Evolutionary conservation across 2,888 invertebrate species (phyloP), one percentile per base, ranked within the genome.

Genomic region (Nomada fucata): DNA sequence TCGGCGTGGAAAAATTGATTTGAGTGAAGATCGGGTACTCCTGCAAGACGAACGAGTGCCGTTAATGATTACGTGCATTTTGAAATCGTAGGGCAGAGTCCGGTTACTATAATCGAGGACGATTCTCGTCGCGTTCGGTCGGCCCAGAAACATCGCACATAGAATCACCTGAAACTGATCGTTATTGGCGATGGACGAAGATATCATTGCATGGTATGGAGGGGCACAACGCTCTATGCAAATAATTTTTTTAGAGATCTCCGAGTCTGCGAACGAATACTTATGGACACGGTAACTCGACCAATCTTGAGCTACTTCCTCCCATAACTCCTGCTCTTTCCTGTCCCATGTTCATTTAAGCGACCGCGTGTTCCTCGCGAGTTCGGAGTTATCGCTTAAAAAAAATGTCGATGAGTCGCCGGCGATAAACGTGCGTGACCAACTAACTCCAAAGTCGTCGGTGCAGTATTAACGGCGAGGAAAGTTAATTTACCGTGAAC

Each of bases 1-100:
- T 97, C 2, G 96, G 95, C 0, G 96, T 96, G 5, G 95, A 94
- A 91, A 98, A 97, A 72, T 95, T 94, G 1, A 98, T 94, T 83
- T 96, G 96, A 85, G 96, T 95, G 90, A 97, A 96, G 63, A 97
- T 96, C 36, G 95, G 94, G 76, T 84, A 67, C 0, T 95, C 95
- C 5, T 97, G 97, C 2, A 36, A 59, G 18, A 61, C 10, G 2
- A 11, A 59, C 2, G 18, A 2, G 5, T 57, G 5, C 10, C 20
- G 4, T 44, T 36, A n/a, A 42, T 42, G 42, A 11, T 18, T n/a
- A n/a, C 7, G 7, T 20, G n/a, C 10, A 2, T 53, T 20, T 1
- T 4, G 15, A 47, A 47, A 13, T 47, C 13, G 1, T 13, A 13
- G 10, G 13, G 7, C 13, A 47, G 36, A 5, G 36, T 7, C 0